Base-by-base conservation (phyloP, 2,888 invertebrate species). In the Cactoblastis cactorum region DNA sequence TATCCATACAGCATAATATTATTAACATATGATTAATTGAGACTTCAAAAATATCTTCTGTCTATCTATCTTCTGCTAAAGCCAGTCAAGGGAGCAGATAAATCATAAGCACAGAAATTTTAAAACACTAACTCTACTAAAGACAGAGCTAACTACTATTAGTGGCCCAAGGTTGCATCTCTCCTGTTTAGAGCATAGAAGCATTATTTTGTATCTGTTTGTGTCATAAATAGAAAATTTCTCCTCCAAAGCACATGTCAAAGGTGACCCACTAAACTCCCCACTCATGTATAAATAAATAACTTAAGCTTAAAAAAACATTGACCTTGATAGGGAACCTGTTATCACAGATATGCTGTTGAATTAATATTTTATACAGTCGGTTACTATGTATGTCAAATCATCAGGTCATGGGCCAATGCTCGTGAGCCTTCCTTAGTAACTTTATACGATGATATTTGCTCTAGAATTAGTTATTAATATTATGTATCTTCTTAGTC, bases 301-400 rank as follows among this genome's bases (percentile, higher is more conserved):
- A 41, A 12, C 17, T 43, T 28, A 28, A 28, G 28, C 28, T 43
- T 43, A 43, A 17, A 43, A 28, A 43, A 14, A 32, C 43, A 28
- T 43, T 43, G 28, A 43, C 43, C 43, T 43, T 43, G 43, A 43
- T 43, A 43, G 24, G 15, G 41, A 41, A 43, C 43, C 43, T 32
- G 43, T 43, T 43, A 43, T 43, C 43, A 43, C 17, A 28, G 28
- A 43, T 41, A 28, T 35, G 22, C 24, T 28, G 28, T 43, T 43
- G 28, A 28, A 43, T 43, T 43, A 43, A 28, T 15, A 43, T 43
- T 43, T 43, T 43, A 24, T 43, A 43, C 43, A 43, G 43, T 28
- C 11, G 1, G 28, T 43, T 28, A 43, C 43, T 43, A 43, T 32
- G 43, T 43, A n/a, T 15, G 43, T 43, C 43, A 15, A 43, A 43